Evolutionary conservation across 1,140 invertebrate species (phyloP), one percentile per base, ranked within the genome.

Genomic region (Adoxophyes honmai): DNA sequence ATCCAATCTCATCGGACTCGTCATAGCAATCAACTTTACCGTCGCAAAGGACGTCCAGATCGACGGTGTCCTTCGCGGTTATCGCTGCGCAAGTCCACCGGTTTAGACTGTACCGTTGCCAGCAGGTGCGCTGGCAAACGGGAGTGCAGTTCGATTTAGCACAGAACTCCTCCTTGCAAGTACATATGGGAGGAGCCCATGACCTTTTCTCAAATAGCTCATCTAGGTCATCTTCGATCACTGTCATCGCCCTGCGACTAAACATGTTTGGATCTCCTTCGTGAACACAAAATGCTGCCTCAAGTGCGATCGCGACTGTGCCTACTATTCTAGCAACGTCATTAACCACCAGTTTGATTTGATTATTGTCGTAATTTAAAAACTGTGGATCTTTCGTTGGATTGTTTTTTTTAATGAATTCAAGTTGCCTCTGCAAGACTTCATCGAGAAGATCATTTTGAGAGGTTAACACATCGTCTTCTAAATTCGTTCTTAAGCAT

Each of bases 11-110:
- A 60, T 87, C 84, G 15, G 67, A 72, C 66, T 84, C 68, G 64
- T 87, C 80, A 34, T 61, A 75, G 55, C 84, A 87, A 51, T 87
- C 84, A 13, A 73, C 56, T 77, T 82, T 87, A 4, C 81, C 78
- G 63, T 87, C 84, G 62, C 84, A 87, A 13, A 87, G 15, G 1
- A 55, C 42, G 57, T 70, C 66, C 11, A 87, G 52, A 9, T 71
- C 54, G 4, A 85, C 61, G 34, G 57, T 67, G 8, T 59, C 57
- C 6, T 59, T 59, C 1, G 60, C 59, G 8, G 66, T 66, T 11
- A 78, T 21, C 10, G 80, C 62, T 38, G 70, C 61, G 52, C 84
- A 87, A n/a, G 59, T 52, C 73, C 73, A 87, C 33, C 57, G 63
- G 9, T 55, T 37, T 14, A 87, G 58, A 63, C 42, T 67, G 57